These are phyloP conservation scores for Mixornis gularis DNA, from an alignment of 2,113 vertebrate species.

Conservation along the genomic window DNA sequence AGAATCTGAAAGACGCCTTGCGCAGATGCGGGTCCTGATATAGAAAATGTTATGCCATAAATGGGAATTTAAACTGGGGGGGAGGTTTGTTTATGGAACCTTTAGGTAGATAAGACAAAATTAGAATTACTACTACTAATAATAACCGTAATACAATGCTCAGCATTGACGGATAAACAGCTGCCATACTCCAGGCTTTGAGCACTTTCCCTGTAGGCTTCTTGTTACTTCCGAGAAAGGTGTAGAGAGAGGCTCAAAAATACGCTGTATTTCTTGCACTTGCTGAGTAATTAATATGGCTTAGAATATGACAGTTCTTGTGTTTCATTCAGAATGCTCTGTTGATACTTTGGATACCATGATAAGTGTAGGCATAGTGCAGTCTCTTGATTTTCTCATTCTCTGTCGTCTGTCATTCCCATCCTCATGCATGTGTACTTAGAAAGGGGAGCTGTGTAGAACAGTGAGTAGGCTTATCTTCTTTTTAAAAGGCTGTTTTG, in stretches of 20 bases:
- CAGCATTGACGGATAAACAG: background rate
- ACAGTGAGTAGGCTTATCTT: background rate
- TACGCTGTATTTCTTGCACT: slow-evolving; percentile 31
- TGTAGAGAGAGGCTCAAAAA: slow-evolving; percentile 13
- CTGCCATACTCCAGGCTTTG: background rate
- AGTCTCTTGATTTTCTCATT: background rate
- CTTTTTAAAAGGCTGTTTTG: background rate
- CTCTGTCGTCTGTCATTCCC: slow-evolving; percentile 7
- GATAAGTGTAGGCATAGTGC: background rate
- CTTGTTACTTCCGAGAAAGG: background rate
- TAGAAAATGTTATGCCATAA: background rate
- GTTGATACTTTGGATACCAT: background rate
- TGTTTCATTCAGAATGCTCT: slow-evolving; percentile 7
- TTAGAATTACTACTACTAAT: background rate
- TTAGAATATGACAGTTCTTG: slow-evolving; percentile 24
- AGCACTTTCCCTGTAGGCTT: slow-evolving; percentile 20
- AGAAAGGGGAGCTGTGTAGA: background rate
- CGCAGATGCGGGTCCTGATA: background rate
- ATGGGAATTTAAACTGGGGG: background rate
- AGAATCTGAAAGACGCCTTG: background rate
- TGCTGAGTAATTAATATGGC: slow-evolving; percentile 28
- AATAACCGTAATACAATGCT: background rate
- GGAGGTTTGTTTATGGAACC: background rate
- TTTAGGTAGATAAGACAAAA: background rate
- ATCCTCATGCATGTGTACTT: background rate